These are phyloP conservation scores for Hepsetus odoe DNA, from an alignment of 2,113 vertebrate species.

Conservation along the genomic window DNA sequence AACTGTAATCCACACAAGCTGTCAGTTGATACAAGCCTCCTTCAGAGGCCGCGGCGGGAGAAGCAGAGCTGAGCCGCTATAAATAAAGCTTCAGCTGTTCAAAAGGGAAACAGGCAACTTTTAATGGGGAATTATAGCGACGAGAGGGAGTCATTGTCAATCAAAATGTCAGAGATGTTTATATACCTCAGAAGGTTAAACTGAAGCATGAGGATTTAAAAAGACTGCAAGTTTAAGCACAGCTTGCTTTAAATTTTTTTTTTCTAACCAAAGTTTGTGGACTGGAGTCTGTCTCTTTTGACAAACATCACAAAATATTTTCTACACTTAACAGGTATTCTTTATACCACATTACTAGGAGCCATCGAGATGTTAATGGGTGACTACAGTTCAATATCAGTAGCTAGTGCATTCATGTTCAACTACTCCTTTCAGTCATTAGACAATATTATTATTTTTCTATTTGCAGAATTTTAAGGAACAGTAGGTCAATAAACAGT, in stretches of 20 bases:
- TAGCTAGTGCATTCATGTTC: neutral
- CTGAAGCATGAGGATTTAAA: constrained; percentile 11
- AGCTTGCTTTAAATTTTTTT: neutral
- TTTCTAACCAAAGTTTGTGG: constrained; percentile 6
- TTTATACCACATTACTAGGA: neutral
- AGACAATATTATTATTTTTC: too few species aligned
- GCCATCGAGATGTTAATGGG: too few species aligned
- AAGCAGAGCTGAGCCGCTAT: constrained; percentile 68
- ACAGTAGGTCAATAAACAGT: too few species aligned
- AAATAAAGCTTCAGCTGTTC: constrained; percentile 75
- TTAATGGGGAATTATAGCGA: constrained; percentile 53
- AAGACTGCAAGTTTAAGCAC: neutral
- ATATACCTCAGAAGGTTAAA: constrained; percentile 37
- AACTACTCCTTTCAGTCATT: too few species aligned
- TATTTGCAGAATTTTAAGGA: too few species aligned
- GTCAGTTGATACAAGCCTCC: constrained; percentile 81
- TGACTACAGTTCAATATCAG: too few species aligned
- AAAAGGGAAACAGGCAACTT: constrained; percentile 59
- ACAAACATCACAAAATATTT: neutral
- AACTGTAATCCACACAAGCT: constrained; percentile 82
- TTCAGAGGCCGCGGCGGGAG: constrained; percentile 70
- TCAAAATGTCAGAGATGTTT: constrained; percentile 37
- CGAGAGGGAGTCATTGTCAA: constrained; percentile 32
- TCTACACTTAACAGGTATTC: neutral
- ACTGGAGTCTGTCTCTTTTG: constrained; percentile 17